phyloP scores from a whole-genome alignment of 2,888 invertebrate genomes.

The Temnothorax rugatulus region DNA sequence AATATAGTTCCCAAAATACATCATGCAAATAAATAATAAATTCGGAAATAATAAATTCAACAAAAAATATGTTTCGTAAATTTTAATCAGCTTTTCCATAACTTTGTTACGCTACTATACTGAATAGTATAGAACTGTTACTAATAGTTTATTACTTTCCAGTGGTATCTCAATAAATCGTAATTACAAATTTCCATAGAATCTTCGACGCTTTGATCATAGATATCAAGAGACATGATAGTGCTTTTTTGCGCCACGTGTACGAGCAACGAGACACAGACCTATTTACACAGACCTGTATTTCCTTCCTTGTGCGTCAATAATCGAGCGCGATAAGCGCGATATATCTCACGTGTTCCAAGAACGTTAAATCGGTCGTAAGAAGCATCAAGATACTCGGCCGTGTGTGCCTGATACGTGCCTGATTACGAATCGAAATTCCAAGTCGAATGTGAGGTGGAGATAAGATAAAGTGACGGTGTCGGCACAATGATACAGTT shows the following conservation, averaged over 20 bases:
- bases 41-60: background rate
- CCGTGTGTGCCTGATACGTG: background rate
- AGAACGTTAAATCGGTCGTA: conserved; percentile 25
- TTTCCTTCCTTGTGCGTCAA: background rate
- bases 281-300: too few relatives aligned
- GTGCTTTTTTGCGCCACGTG: too few relatives aligned
- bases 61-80: background rate
- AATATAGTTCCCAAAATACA: too few relatives aligned
- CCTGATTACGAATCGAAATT: conserved; percentile 39
- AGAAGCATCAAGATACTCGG: background rate
- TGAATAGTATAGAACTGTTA: too few relatives aligned
- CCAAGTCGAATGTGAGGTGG: background rate
- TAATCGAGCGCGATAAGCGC: background rate
- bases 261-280: too few relatives aligned
- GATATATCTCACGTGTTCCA: conserved; percentile 25
- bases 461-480: conserved; percentile 30
- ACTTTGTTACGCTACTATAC: background rate
- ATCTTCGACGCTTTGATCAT: background rate
- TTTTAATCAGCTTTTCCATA: background rate
- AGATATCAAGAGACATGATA: background rate
- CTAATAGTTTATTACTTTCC: background rate
- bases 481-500: background rate
- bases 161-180: background rate
- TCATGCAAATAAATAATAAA: too few relatives aligned
- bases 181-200: background rate